Percentiles rank a stretch among this genome's conserved stretches.
phyloP scores from a whole-genome alignment of 2,113 vertebrate genomes.

The Nycticryphes semicollaris region DNA sequence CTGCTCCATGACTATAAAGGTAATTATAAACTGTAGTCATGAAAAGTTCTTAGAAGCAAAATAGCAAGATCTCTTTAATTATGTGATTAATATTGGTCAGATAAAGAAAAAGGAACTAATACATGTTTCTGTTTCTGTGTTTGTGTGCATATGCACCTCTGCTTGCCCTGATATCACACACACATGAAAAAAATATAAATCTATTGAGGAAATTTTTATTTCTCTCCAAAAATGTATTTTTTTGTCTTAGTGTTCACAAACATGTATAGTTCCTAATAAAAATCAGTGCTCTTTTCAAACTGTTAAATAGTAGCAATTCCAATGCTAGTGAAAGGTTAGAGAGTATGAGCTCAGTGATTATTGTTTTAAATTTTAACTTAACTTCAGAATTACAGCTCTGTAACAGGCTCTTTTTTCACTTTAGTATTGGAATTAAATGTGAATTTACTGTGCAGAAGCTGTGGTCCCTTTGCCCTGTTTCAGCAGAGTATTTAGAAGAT shows the following conservation, averaged over 20 bases:
- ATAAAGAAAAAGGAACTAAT: neutral
- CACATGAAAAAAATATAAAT: neutral
- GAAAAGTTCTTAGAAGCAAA: neutral
- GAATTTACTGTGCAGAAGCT: neutral
- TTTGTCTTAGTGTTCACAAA: neutral
- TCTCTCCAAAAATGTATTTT: neutral
- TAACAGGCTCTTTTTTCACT: neutral
- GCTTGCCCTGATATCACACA: neutral
- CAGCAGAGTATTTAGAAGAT: neutral
- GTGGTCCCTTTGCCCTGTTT: conserved; percentile 12
- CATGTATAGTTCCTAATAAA: neutral
- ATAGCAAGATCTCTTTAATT: neutral
- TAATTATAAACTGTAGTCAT: neutral
- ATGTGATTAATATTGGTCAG: neutral
- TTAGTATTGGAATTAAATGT: conserved; percentile 31
- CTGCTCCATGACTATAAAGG: neutral
- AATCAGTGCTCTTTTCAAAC: neutral
- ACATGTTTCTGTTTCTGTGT: neutral
- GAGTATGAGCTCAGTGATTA: neutral
- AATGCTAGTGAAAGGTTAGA: neutral
- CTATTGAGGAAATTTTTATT: neutral
- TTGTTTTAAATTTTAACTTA: conserved; percentile 17
- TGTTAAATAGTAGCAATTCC: neutral
- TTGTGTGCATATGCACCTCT: neutral
- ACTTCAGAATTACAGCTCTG: conserved; percentile 6